phyloP scores from a whole-genome alignment of 2,797 vertebrate genomes.

The Sarcophilus harrisii region DNA sequence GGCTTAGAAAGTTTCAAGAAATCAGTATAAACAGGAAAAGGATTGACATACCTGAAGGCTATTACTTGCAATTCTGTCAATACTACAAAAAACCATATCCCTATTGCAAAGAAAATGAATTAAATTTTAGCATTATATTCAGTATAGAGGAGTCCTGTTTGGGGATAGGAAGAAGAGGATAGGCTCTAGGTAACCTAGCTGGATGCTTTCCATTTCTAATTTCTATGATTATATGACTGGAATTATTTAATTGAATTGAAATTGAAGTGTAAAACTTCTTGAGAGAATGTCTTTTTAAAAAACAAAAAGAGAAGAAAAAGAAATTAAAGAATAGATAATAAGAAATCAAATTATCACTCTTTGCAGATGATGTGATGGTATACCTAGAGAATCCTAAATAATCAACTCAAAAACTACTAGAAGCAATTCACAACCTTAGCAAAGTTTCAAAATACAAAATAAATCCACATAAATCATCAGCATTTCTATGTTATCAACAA shows the following conservation, averaged over 20 bases:
- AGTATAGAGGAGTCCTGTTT: constrained; percentile 31
- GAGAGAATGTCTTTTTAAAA: constrained; percentile 29
- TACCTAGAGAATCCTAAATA: no score
- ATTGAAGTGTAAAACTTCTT: constrained; percentile 44
- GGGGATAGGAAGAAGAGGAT: background rate
- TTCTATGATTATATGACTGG: constrained; percentile 30
- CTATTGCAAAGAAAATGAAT: background rate
- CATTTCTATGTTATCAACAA: no score
- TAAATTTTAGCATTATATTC: background rate
- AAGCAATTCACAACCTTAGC: no score
- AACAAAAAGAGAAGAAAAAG: background rate
- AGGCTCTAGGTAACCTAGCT: background rate
- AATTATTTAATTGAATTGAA: constrained; percentile 39
- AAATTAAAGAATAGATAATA: no score
- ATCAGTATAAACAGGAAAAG: background rate
- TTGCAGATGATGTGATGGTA: no score
- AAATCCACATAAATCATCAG: no score
- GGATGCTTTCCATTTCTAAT: constrained; percentile 11
- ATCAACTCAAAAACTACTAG: no score
- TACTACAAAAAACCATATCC: background rate
- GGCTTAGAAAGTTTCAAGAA: background rate
- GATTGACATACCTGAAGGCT: background rate
- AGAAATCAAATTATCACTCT: no score
- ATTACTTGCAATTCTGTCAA: background rate
- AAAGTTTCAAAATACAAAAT: no score